Percentiles rank a stretch among this genome's conserved stretches.
These are phyloP conservation scores for Capromys pilorides DNA, from an alignment of 2,797 vertebrate genomes.

Conservation along the genomic window DNA sequence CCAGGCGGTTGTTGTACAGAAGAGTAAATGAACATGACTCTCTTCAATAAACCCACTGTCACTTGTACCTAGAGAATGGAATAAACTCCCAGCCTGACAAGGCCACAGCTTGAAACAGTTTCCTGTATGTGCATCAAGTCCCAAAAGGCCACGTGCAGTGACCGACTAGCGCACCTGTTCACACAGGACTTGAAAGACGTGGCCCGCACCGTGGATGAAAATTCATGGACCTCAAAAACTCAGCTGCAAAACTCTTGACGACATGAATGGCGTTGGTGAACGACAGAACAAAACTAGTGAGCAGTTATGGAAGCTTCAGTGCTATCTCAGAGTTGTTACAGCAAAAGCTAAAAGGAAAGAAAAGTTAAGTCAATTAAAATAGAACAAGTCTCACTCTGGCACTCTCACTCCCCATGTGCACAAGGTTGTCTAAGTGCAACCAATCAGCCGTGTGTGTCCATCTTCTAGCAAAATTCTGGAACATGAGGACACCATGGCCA, in stretches of 20 bases:
- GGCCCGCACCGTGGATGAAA: slow-evolving; percentile 42
- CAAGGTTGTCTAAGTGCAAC: background rate
- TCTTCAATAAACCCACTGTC: slow-evolving; percentile 58
- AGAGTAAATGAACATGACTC: slow-evolving; percentile 4
- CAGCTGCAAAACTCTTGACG: slow-evolving; percentile 19
- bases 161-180: slow-evolving; percentile 32
- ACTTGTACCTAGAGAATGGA: slow-evolving; percentile 45
- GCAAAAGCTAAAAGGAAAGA: background rate
- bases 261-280: background rate
- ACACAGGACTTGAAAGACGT: slow-evolving; percentile 50
- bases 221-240: slow-evolving; percentile 15
- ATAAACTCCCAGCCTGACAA: background rate
- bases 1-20: background rate
- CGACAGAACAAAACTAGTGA: background rate
- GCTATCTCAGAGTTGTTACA: slow-evolving; percentile 42
- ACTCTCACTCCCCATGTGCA: background rate
- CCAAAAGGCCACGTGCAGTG: slow-evolving; percentile 49
- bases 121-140: slow-evolving; percentile 63
- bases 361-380: background rate
- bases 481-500: background rate
- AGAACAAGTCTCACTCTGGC: background rate
- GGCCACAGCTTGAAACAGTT: slow-evolving; percentile 41
- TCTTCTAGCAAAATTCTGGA: slow-evolving; percentile 46
- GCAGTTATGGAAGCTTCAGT: slow-evolving; percentile 16
- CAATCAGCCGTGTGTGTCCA: background rate